phyloP scores from a whole-genome alignment of 2,888 invertebrate species.

The Lymantria monacha region DNA sequence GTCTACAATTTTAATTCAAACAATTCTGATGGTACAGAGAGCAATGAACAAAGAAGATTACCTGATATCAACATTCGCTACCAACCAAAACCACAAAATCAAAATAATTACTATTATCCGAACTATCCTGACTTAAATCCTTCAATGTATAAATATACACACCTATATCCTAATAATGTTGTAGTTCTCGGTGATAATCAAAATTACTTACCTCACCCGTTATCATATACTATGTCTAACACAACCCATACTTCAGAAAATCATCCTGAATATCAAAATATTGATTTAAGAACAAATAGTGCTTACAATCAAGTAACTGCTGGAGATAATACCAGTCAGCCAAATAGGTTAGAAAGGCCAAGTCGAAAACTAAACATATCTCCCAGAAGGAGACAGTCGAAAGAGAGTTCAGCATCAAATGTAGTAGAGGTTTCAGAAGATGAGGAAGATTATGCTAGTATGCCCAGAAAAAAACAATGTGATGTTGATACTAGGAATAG shows the following conservation, averaged over 20 bases:
- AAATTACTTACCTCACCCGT: constrained; percentile 47
- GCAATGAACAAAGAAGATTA: constrained; percentile 42
- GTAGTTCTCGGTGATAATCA: constrained; percentile 55
- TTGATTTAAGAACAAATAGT: constrained; percentile 22
- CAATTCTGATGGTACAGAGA: constrained; percentile 47
- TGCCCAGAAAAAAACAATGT: constrained; percentile 56
- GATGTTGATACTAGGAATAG: constrained; percentile 38
- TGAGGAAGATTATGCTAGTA: constrained; percentile 65
- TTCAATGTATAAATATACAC: constrained; percentile 13
- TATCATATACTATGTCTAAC: constrained; percentile 49
- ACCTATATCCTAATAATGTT: constrained; percentile 55
- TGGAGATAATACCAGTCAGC: constrained; percentile 24
- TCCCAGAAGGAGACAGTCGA: constrained; percentile 65
- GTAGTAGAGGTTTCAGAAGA: constrained; percentile 77
- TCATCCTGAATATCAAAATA: constrained; percentile 42
- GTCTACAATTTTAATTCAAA: constrained; percentile 52
- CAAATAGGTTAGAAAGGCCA: constrained; percentile 59
- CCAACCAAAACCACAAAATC: constrained; percentile 63
- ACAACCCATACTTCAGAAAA: constrained; percentile 37
- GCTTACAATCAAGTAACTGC: constrained; percentile 22
- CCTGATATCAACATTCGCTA: constrained; percentile 65
- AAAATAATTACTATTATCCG: constrained; percentile 58
- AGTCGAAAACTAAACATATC: constrained; percentile 73
- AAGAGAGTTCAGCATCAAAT: constrained; percentile 60
- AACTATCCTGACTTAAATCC: constrained; percentile 51